These are phyloP conservation scores for Octopus bimaculoides DNA, from an alignment of 1,140 invertebrate genomes.

Conservation along the genomic window DNA sequence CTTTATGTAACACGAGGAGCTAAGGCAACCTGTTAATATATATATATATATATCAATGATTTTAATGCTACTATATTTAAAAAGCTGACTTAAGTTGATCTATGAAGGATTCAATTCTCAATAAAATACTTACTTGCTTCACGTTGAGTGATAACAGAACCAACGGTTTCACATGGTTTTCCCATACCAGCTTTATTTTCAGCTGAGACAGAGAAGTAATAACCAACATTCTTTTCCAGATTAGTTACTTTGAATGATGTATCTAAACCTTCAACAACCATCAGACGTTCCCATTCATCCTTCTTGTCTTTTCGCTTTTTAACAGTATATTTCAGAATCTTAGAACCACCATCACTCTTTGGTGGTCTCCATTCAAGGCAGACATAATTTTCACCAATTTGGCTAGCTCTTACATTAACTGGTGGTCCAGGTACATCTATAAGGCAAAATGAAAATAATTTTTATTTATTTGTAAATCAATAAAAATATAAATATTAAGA, in stretches of 20 bases:
- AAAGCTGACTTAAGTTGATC: no score
- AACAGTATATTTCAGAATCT: conserved; percentile 92
- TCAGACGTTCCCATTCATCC: conserved; percentile 79
- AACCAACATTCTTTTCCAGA: conserved; percentile 88
- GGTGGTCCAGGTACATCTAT: conserved; percentile 89
- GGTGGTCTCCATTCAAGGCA: conserved; percentile 88
- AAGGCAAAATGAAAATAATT: conserved; percentile 67
- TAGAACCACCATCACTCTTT: conserved; percentile 79
- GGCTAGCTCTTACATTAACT: conserved; percentile 86
- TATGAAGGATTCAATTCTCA: no score
- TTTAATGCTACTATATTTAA: no score
- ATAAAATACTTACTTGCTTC: conserved; percentile 59
- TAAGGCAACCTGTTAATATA: no score
- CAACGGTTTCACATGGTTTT: conserved; percentile 79
- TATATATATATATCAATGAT: no score
- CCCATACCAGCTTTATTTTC: conserved; percentile 92
- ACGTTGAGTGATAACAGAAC: conserved; percentile 79
- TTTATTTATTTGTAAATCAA: conserved; percentile 74
- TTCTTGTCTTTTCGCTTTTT: conserved; percentile 79
- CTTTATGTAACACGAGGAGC: no score
- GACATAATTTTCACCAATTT: conserved; percentile 89
- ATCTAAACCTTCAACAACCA: conserved; percentile 80
- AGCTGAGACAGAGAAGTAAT: conserved; percentile 93
- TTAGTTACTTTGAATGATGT: conserved; percentile 65
- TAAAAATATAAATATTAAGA: conserved; percentile 10